Conservation (phyloP, 2,888 invertebrate genomes). For the Diarsia mendica region DNA sequence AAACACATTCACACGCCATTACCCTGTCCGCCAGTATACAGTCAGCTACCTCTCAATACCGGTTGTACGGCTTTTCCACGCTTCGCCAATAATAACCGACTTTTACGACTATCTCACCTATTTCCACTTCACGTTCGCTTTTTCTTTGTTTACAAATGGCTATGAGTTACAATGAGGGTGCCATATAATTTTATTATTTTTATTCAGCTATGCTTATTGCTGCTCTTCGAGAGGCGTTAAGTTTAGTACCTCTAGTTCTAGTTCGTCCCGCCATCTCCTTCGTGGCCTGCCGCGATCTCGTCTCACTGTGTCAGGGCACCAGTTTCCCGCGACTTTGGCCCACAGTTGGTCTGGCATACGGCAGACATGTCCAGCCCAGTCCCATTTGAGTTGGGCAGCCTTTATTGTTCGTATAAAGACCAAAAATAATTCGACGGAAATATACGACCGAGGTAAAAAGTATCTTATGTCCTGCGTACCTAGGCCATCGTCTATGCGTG, state of each 20-base stretch:
- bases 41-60: constrained; percentile 56
- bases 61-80: constrained; percentile 59
- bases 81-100: constrained; percentile 63
- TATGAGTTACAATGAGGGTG: constrained; percentile 48
- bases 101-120: constrained; percentile 71
- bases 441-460: too few relatives aligned
- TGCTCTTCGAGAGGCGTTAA: constrained; percentile 24
- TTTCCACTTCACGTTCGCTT: constrained; percentile 49
- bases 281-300: too few relatives aligned
- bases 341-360: too few relatives aligned
- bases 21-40: constrained; percentile 37
- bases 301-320: too few relatives aligned
- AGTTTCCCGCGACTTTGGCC: too few relatives aligned
- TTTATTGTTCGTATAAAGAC: too few relatives aligned
- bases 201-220: constrained; percentile 43
- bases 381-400: too few relatives aligned
- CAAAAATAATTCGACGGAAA: too few relatives aligned
- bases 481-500: too few relatives aligned
- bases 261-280: too few relatives aligned
- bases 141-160: constrained; percentile 63
- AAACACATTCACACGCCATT: neutral
- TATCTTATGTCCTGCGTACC: too few relatives aligned
- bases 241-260: constrained; percentile 28
- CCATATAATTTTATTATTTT: constrained; percentile 60
- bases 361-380: too few relatives aligned